These are phyloP conservation scores for Ctenopoma multispine DNA, from an alignment of 2,797 vertebrate species.

Conservation along the genomic window DNA sequence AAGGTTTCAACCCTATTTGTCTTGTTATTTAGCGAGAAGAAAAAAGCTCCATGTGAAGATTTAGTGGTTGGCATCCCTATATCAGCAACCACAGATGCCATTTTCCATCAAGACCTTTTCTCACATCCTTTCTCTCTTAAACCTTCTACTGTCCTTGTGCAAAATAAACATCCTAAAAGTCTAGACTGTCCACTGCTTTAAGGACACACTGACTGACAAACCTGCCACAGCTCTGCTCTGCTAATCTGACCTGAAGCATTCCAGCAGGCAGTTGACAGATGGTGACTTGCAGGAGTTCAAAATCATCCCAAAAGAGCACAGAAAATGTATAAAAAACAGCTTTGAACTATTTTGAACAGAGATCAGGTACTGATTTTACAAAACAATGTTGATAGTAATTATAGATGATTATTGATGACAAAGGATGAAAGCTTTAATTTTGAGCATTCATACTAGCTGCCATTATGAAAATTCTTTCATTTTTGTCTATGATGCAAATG, in stretches of 20 bases:
- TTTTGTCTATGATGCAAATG: conserved; percentile 14
- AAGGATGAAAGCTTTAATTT: conserved; percentile 33
- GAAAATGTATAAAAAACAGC: neutral
- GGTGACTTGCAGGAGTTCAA: conserved; percentile 27
- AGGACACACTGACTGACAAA: conserved; percentile 43
- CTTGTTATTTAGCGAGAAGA: conserved; percentile 57
- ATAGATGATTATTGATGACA: conserved; percentile 19
- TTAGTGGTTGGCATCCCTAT: conserved; percentile 20
- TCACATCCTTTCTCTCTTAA: conserved; percentile 9
- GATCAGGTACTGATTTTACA: conserved; percentile 23
- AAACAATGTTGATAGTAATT: conserved; percentile 26
- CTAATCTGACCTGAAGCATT: conserved; percentile 36
- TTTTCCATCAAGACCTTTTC: conserved; percentile 35
- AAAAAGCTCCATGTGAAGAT: conserved; percentile 6
- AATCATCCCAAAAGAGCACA: conserved; percentile 18
- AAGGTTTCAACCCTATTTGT: conserved; percentile 62
- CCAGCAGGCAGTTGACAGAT: conserved; percentile 37
- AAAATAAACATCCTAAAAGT: conserved; percentile 18
- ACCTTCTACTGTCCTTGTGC: conserved; percentile 7
- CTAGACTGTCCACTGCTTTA: conserved; percentile 22
- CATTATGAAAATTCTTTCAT: conserved; percentile 14
- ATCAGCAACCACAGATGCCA: conserved; percentile 24
- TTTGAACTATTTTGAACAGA: conserved; percentile 3
- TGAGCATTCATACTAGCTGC: conserved; percentile 30
- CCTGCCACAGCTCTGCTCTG: conserved; percentile 34